Base-by-base conservation (phyloP, 2,888 invertebrate genomes). In the Cosmopolites sordidus region DNA sequence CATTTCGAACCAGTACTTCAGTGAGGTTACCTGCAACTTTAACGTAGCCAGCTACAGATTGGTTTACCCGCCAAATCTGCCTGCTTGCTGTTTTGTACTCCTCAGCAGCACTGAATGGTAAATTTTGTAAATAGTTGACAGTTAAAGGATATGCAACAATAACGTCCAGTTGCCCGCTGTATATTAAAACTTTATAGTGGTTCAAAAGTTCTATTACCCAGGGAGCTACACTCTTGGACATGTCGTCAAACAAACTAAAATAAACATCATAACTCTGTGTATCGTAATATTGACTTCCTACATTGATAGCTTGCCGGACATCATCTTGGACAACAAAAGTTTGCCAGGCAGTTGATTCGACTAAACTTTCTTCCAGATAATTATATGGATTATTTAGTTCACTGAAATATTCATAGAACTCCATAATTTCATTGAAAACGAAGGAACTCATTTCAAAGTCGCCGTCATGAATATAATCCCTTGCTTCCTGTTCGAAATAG, bases 131-230 rank as follows among this genome's bases (percentile, higher is more conserved):
- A 70, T 87, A 91, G 66, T 85, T 86, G 16, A 86, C 80, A 0
- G 92, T 92, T 42, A 89, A 67, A 0, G 91, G 89, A 72, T 90
- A 89, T 0, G 91, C 89, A 0, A 92, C 87, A 58, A 92, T 89
- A 11, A 94, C 84, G 69, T 95, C 94, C 58, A 94, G 69, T 68
- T 94, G 93, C 0, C 94, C 94, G 67, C 83, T 92, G 70, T 92
- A 94, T 49, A 92, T 78, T 37, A 92, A 78, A 9, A 91, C 80
- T 69, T 78, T 76, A 63, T 86, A 86, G 58, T 81, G 72, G 22
- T 83, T 75, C 0, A 88, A 66, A 0, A 90, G 73, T 59, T 84
- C 83, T 0, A 81, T 30, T 11, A 67, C 47, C 62, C 61, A 63
- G 12, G 64, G 60, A 5, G 65, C 62, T 1, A 65, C 62, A 9